Evolutionary conservation across 2,888 invertebrate genomes (phyloP).

Genomic region (Protonemura montana): DNA sequence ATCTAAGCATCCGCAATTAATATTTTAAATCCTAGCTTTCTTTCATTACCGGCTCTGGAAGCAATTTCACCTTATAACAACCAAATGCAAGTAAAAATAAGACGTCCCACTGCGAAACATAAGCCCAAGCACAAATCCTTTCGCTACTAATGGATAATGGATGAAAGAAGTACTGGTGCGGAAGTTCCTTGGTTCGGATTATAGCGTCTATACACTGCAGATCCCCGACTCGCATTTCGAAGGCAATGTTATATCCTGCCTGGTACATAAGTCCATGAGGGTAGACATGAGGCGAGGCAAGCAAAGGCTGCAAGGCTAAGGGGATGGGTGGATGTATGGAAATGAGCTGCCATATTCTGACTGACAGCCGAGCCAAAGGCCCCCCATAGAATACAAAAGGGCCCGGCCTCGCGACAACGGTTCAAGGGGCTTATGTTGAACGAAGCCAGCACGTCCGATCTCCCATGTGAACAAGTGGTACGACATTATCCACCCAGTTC

Average conservation of each 20-base stretch:
- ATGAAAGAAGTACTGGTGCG: background rate
- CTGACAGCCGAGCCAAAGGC: constrained; percentile 39
- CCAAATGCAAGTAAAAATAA: background rate
- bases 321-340: constrained; percentile 10
- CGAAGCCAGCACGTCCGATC: background rate
- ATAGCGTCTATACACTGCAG: background rate
- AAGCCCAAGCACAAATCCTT: background rate
- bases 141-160: background rate
- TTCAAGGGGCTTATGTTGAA: background rate
- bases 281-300: background rate
- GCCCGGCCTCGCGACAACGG: background rate
- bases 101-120: background rate
- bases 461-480: constrained; percentile 12
- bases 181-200: background rate
- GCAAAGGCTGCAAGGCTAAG: background rate
- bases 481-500: background rate
- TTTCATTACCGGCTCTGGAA: background rate
- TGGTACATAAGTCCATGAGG: background rate
- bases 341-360: constrained; percentile 38
- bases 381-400: constrained; percentile 36
- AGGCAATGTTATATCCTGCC: background rate
- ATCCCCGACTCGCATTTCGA: background rate
- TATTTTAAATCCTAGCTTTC: background rate
- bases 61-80: background rate
- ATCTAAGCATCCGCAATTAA: background rate